Evolutionary conservation across 2,888 invertebrate genomes (phyloP).

Genomic region (Andricus curvator): DNA sequence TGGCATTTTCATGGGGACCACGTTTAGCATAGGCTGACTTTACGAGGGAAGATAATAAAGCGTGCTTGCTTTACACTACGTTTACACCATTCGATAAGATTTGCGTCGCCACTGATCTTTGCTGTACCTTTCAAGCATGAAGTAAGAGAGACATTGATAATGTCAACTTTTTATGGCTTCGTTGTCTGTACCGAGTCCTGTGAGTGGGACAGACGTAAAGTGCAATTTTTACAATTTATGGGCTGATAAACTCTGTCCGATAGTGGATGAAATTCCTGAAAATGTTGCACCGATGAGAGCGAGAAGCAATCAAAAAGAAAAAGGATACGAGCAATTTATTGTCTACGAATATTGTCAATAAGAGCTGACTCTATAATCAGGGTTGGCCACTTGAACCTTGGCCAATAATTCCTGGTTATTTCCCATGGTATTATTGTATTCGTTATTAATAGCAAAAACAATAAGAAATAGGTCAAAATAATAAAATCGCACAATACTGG

Average conservation of each 20-base stretch:
- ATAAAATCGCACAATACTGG: too few species aligned
- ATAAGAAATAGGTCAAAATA: too few species aligned
- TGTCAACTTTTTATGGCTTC: conserved; percentile 23
- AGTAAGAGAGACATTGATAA: conserved; percentile 11
- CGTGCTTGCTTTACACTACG: conserved; percentile 12
- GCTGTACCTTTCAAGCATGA: conserved; percentile 11
- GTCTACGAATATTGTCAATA: not conserved
- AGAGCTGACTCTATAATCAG: not conserved
- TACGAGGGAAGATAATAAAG: conserved; percentile 43
- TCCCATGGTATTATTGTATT: too few species aligned
- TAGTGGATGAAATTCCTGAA: not conserved
- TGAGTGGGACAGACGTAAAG: conserved; percentile 8
- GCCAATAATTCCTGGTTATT: not conserved
- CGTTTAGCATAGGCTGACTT: conserved; percentile 40
- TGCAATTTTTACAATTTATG: conserved; percentile 22
- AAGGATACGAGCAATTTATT: not conserved
- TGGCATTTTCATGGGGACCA: conserved; percentile 31
- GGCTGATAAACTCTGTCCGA: not conserved
- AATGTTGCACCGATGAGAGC: not conserved
- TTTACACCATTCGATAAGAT: conserved; percentile 39
- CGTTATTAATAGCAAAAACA: too few species aligned
- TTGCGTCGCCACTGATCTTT: conserved; percentile 42
- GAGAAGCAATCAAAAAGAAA: not conserved
- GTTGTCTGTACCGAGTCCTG: not conserved
- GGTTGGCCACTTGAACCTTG: not conserved